Conservation (phyloP, 1,140 invertebrate genomes). For the Sinella curviseta region DNA sequence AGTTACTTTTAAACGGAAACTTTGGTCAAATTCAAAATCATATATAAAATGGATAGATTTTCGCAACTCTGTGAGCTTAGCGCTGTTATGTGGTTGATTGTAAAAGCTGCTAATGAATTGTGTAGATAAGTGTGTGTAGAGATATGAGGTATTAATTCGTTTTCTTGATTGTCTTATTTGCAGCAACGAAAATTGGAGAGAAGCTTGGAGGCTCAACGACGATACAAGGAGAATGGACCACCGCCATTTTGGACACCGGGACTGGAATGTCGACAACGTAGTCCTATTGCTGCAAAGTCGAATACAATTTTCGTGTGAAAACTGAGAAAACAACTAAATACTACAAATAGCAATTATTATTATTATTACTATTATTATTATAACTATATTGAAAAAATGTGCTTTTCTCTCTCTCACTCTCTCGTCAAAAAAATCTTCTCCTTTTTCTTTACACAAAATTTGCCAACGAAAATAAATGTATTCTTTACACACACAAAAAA, state of each 20-base stretch:
- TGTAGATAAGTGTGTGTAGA: no score
- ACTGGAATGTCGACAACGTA: conserved; percentile 45
- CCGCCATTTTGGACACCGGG: conserved; percentile 50
- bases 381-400: neutral
- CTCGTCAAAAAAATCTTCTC: no score
- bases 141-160: no score
- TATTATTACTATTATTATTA: conserved; percentile 7
- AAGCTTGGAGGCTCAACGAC: conserved; percentile 44
- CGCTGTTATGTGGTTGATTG: no score
- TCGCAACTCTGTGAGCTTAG: no score
- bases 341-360: neutral
- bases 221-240: conserved; percentile 49
- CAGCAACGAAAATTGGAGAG: conserved; percentile 49
- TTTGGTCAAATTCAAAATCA: no score
- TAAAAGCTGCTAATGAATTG: no score
- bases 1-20: no score
- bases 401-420: neutral
- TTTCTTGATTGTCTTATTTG: conserved; percentile 7
- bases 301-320: conserved; percentile 49
- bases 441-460: no score
- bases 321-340: neutral
- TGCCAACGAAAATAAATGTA: no score
- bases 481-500: no score
- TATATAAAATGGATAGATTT: no score
- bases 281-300: conserved; percentile 46